phyloP scores from a whole-genome alignment of 2,113 vertebrate species.

The Onychostruthus taczanowskii region DNA sequence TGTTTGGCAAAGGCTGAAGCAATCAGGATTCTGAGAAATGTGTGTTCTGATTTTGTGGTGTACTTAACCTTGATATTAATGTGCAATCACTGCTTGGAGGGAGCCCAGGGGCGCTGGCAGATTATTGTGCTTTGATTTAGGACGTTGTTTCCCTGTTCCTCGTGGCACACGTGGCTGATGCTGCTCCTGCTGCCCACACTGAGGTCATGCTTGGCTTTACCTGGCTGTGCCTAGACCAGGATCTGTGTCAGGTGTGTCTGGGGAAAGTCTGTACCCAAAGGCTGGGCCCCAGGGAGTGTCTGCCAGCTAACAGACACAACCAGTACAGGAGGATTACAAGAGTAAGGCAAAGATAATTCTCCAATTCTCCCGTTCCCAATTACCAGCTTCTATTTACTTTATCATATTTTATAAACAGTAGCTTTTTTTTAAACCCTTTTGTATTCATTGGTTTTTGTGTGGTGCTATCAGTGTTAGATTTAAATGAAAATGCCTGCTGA shows the following conservation, averaged over 20 bases:
- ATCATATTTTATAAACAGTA: background rate
- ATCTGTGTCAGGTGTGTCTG: background rate
- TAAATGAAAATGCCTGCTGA: conserved; percentile 17
- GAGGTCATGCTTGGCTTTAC: background rate
- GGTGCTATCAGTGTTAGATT: conserved; percentile 3
- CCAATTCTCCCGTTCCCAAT: background rate
- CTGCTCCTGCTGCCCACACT: background rate
- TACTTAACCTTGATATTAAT: background rate
- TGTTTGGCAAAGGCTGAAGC: background rate
- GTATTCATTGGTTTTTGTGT: background rate
- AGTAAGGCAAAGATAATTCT: background rate
- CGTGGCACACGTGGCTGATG: accelerated
- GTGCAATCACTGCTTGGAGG: background rate
- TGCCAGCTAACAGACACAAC: background rate
- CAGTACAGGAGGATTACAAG: background rate
- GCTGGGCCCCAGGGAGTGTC: background rate
- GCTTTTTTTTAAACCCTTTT: background rate
- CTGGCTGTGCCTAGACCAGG: background rate
- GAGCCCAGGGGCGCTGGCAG: background rate
- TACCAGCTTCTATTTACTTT: background rate
- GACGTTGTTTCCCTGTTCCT: accelerated
- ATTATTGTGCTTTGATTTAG: background rate
- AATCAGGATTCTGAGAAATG: background rate
- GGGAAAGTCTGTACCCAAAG: background rate
- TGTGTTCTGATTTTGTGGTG: background rate